Evolutionary conservation across 2,888 invertebrate species (phyloP), one percentile per base, ranked within the genome.

Genomic region (Eristalinus aeneus): DNA sequence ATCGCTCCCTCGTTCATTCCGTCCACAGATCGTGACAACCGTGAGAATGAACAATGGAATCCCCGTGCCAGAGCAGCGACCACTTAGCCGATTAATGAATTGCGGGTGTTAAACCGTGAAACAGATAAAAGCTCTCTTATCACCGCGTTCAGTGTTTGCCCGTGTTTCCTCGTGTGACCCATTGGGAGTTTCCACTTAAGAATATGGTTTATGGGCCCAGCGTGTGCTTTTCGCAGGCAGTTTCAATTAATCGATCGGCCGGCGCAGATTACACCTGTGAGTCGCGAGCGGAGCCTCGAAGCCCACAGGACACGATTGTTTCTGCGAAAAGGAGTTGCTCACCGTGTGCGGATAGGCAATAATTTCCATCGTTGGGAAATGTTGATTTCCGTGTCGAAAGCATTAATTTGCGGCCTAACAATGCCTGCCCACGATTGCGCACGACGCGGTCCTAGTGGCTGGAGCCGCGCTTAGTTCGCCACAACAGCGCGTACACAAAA

Each of bases 301-400:
- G 78, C 73, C 86, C 86, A 71, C 73, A 86, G 86, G 86, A 82
- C 22, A 86, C 78, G 73, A 81, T 77, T 80, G 75, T 72, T 72
- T 46, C 39, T 23, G 46, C 20, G 12, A 23, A 46, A 72, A 86
- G 82, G 82, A 82, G 86, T 82, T 74, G 23, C 73, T 72, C 65
- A 16, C 46, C 16, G 16, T 68, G 12, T 11, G 46, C 58, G 56
- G 68, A 73, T 73, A 86, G 82, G 71, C 74, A 64, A 82, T 86
- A 86, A 86, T 86, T 86, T 86, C 72, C 86, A 86, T 86, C 77
- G 77, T 78, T 69, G 74, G 60, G 67, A 61, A 77, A 69, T 74
- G 77, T 86, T 82, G 86, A 86, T 86, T 86, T 86, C 86, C 86
- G 82, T 82, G 82, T 86, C 86, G 82, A 86, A 86, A 78, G 86